Conservation (phyloP, 2,888 invertebrate species). For the Meiosimyza platycephala region DNA sequence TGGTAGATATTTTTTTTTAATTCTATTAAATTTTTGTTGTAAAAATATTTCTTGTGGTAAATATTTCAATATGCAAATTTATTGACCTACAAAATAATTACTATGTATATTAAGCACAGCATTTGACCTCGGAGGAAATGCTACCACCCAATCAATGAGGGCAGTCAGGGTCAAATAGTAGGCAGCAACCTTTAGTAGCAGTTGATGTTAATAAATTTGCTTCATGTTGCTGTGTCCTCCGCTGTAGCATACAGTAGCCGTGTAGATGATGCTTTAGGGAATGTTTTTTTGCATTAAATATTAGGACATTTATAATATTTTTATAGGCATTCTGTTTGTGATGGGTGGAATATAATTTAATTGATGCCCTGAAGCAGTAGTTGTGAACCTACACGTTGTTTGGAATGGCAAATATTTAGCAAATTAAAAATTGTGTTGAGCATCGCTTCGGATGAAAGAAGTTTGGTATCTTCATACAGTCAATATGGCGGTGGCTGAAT, state of each 20-base stretch:
- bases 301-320: neutral
- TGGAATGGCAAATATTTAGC: too few species aligned
- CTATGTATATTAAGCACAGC: conserved; percentile 10
- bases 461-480: too few species aligned
- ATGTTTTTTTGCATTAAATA: neutral
- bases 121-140: neutral
- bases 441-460: too few species aligned
- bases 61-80: conserved; percentile 6
- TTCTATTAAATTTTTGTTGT: too few species aligned
- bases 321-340: neutral
- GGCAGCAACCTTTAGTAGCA: too few species aligned
- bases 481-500: too few species aligned
- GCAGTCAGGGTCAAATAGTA: too few species aligned
- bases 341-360: conserved; percentile 15
- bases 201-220: neutral
- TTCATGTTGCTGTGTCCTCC: neutral
- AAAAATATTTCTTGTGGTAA: neutral
- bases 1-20: neutral
- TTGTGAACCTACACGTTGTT: neutral
- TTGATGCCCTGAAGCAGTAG: conserved; percentile 10
- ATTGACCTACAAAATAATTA: conserved; percentile 26
- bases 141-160: too few species aligned
- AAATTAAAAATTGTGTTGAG: too few species aligned
- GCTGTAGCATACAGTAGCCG: too few species aligned
- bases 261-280: neutral